Evolutionary conservation across 2,888 invertebrate genomes (phyloP).

Genomic region (Drosophila borborema): DNA sequence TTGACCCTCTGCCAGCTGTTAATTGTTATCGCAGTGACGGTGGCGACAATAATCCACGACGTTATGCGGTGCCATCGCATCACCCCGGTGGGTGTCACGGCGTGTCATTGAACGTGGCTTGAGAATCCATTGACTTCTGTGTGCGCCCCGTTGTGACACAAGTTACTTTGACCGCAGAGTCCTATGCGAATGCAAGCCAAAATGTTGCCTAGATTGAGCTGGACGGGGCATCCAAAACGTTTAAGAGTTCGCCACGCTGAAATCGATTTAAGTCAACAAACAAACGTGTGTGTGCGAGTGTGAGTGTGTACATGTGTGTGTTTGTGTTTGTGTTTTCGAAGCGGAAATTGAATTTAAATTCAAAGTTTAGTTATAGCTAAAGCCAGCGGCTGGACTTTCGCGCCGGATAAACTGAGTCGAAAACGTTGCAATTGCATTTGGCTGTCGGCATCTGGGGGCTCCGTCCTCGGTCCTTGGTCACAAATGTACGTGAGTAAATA

Average conservation of each 20-base stretch:
- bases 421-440: conserved; percentile 18
- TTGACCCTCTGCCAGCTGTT: conserved; percentile 20
- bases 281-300: background rate
- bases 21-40: conserved; percentile 23
- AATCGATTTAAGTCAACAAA: conserved; percentile 37
- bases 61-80: conserved; percentile 3
- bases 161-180: conserved; percentile 5
- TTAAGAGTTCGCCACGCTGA: conserved; percentile 8
- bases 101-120: conserved; percentile 19
- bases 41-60: conserved; percentile 8
- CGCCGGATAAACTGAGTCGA: background rate
- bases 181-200: background rate
- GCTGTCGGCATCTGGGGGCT: background rate
- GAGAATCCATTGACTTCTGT: conserved; percentile 18
- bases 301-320: conserved; percentile 10
- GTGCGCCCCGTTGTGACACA: background rate
- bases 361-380: conserved; percentile 5
- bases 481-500: conserved; percentile 9
- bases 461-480: background rate
- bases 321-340: conserved; percentile 24
- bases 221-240: background rate
- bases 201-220: background rate
- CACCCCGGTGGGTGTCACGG: background rate
- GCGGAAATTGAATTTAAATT: conserved; percentile 48
- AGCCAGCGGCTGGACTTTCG: conserved; percentile 1